Evolutionary conservation across 2,888 invertebrate genomes (phyloP).

Genomic region (Lasioglossum figueresi): DNA sequence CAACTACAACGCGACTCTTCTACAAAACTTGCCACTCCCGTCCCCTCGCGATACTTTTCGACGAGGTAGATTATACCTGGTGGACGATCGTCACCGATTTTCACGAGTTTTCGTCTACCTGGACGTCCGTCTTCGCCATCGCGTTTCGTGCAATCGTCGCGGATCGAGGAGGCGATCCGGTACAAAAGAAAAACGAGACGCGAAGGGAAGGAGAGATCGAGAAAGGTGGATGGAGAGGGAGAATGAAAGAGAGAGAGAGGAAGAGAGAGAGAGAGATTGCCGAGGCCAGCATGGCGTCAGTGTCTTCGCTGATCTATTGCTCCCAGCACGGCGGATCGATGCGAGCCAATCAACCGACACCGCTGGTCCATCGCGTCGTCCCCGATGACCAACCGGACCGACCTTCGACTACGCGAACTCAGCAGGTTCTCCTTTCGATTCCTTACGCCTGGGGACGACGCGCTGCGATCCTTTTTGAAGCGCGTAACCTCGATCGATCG

Average conservation of each 20-base stretch:
- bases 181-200: background rate
- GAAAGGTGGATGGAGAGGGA: background rate
- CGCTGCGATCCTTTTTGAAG: background rate
- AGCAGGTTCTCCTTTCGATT: slow-evolving; percentile 39
- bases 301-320: slow-evolving; percentile 74
- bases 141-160: background rate
- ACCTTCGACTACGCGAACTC: slow-evolving; percentile 52
- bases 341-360: slow-evolving; percentile 72
- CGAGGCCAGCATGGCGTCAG: slow-evolving; percentile 68
- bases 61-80: no score
- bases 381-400: slow-evolving; percentile 62
- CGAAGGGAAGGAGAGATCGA: background rate
- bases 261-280: slow-evolving; percentile 16
- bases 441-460: slow-evolving; percentile 36
- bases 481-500: background rate
- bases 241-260: slow-evolving; percentile 8
- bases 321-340: slow-evolving; percentile 72
- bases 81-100: background rate
- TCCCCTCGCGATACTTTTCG: background rate
- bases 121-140: background rate
- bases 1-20: background rate
- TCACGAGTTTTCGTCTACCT: background rate
- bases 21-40: slow-evolving; percentile 4
- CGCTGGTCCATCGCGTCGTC: slow-evolving; percentile 59
- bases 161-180: background rate